Base-by-base conservation (phyloP, 2,888 invertebrate species). In the Polymixis lichenea region DNA sequence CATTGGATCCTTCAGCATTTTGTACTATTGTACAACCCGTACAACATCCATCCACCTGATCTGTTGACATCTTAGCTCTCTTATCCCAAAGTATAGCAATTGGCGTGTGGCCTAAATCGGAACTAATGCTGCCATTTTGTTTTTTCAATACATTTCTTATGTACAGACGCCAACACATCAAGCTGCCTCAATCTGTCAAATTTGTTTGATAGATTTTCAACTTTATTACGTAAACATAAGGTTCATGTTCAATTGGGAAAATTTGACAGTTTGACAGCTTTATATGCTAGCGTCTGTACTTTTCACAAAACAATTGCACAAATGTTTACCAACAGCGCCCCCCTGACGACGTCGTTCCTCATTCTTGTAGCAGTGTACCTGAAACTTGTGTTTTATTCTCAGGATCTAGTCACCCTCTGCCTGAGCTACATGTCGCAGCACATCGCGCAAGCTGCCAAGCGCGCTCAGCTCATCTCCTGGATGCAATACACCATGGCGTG, bases 401-500 rank as follows among this genome's bases (percentile, higher is more conserved):
- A 98, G 97, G 99, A 99, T 94, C 97, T 99, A 89, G 98, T 98
- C 83, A 96, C 97, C 13, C 96, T 99, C 19, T 99, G 99, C 93
- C 97, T 98, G 51, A 97, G 98, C 77, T 99, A 98, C 93, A 99
- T 99, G 99, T 97, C 97, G 70, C 97, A 97, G 87, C 98, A 99
- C 92, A 97, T 99, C 72, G 98, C 99, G 4, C 97, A 98, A 89
- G 98, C 99, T 9, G 98, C 98, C 0, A 97, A 97, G 73, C 97
- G 98, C 75, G 98, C 98, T 25, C 98, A 98, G 79, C 95, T 99
- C 38, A 98, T 99, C 51, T 98, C 98, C 0, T 99, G 99, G 99
- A 97, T 99, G 91, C 99, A 99, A 92, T 99, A 99, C 92, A 98
- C 98, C 0, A 97, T 98, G 87, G 98, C 98, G 9, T 98, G 99